Evolutionary conservation across 1,140 invertebrate species (phyloP), one percentile per base, ranked within the genome.

Genomic region (Capitella teleta): DNA sequence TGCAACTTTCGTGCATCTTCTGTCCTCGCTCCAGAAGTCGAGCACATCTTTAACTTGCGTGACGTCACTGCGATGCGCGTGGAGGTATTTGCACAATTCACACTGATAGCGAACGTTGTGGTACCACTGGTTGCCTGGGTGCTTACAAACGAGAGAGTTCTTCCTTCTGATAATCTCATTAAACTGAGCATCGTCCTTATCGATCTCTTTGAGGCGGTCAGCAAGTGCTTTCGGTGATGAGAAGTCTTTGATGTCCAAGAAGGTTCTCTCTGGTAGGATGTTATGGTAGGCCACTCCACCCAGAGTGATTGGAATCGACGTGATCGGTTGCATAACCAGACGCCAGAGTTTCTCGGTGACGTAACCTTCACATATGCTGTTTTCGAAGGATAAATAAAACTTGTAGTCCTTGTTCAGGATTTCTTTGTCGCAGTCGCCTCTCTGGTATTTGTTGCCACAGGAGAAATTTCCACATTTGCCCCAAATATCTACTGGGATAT

Each of bases 381-480:
- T 73, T 44, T 73, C 71, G 63, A 97, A 96, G 0, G 91, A 87
- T 36, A 96, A 76, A 69, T 96, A 95, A 73, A 96, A 95, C 67
- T 95, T 95, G 73, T 95, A 95, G 44, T 92, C 85, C 36, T 77
- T 40, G 8, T 45, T n/a, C 28, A 56, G 24, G 25, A 49, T 28
- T 28, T 40, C 14, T 16, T 37, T 12, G 38, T 48, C 48, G n/a
- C 45, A 44, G 19, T 84, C 81, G 1, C 79, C 74, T 52, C 84
- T 82, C 23, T 80, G 59, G 36, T 28, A 3, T 19, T 88, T 52
- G 0, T 59, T 56, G n/a, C n/a, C n/a, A 52, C 68, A 70, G 6
- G 49, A 47, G 5, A 57, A 28, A 12, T 32, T 52, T 4, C 64
- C 66, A 68, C 84, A 87, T 0, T 48, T 52, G 18, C 85, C 85